Conservation (phyloP, 2,888 invertebrate genomes). For the Epirrita christyi region DNA sequence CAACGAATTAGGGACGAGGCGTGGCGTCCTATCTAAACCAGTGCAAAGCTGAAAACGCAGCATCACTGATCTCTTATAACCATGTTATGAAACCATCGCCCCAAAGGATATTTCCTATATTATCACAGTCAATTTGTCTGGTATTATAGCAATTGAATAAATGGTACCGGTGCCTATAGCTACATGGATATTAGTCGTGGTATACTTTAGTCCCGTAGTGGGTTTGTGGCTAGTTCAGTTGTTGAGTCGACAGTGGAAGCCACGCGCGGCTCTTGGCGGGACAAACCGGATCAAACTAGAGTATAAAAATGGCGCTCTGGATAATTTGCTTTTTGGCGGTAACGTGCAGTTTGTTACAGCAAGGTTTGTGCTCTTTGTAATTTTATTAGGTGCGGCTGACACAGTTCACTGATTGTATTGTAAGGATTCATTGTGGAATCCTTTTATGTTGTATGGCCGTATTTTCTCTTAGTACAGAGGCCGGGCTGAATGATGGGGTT, state of each 20-base stretch:
- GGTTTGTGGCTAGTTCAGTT: conserved; percentile 16
- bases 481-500: neutral
- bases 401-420: conserved; percentile 15
- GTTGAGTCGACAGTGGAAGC: conserved; percentile 37
- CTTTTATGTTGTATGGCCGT: conserved; percentile 9
- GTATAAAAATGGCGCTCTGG: conserved; percentile 59
- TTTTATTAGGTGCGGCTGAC: conserved; percentile 30
- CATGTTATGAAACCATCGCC: conserved; percentile 40
- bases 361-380: conserved; percentile 65
- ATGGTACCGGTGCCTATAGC: conserved; percentile 41
- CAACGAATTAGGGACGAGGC: neutral
- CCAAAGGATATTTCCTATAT: conserved; percentile 48
- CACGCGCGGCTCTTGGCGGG: conserved; percentile 58
- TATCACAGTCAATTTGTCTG: conserved; percentile 61
- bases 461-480: neutral
- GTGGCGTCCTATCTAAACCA: conserved; percentile 2
- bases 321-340: conserved; percentile 73
- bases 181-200: conserved; percentile 14
- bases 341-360: conserved; percentile 74
- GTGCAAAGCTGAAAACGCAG: conserved; percentile 12
- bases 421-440: conserved; percentile 17
- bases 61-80: conserved; percentile 1
- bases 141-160: conserved; percentile 77
- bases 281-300: conserved; percentile 52
- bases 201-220: neutral